A percentile compares a stretch with the other conserved stretches of the same genome.
Evolutionary conservation across 2,888 invertebrate species (phyloP).

Genomic region (Atherix ibis): DNA sequence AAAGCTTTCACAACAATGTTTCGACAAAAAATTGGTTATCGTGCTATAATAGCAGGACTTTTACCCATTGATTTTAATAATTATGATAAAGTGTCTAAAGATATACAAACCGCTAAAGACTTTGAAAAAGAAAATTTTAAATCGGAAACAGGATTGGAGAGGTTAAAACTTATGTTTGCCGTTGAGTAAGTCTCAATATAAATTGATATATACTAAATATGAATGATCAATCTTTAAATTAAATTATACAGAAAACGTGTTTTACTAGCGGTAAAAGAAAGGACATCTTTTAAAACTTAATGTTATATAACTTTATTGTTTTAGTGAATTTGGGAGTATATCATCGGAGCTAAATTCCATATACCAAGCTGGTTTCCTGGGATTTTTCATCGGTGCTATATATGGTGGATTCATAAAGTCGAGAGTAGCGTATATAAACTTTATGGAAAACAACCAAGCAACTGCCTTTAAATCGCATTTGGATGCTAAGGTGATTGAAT

Average conservation of each 20-base stretch:
- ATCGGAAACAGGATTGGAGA: conserved; percentile 26
- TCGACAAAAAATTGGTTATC: too few relatives aligned
- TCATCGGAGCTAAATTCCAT: conserved; percentile 46
- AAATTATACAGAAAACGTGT: too few relatives aligned
- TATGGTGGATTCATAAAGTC: conserved; percentile 50
- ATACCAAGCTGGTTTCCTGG: conserved; percentile 41
- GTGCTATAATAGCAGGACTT: conserved; percentile 21
- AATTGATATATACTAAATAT: too few relatives aligned
- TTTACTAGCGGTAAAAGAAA: too few relatives aligned
- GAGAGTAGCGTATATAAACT: conserved; percentile 43
- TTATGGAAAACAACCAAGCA: conserved; percentile 59
- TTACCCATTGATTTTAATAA: conserved; percentile 13
- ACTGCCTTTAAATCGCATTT: conserved; percentile 46
- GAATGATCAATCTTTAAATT: too few relatives aligned
- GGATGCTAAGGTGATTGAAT: conserved; percentile 46
- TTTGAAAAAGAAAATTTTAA: background rate
- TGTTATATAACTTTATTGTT: conserved; percentile 13
- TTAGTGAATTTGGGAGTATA: conserved; percentile 47
- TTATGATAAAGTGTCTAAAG: conserved; percentile 5
- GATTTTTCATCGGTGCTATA: conserved; percentile 44
- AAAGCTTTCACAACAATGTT: too few relatives aligned
- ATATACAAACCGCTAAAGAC: conserved; percentile 6
- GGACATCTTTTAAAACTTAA: background rate
- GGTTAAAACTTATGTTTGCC: conserved; percentile 25
- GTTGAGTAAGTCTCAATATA: conserved; percentile 20